phyloP scores from a whole-genome alignment of 2,113 vertebrate species.

The Pavo muticus region DNA sequence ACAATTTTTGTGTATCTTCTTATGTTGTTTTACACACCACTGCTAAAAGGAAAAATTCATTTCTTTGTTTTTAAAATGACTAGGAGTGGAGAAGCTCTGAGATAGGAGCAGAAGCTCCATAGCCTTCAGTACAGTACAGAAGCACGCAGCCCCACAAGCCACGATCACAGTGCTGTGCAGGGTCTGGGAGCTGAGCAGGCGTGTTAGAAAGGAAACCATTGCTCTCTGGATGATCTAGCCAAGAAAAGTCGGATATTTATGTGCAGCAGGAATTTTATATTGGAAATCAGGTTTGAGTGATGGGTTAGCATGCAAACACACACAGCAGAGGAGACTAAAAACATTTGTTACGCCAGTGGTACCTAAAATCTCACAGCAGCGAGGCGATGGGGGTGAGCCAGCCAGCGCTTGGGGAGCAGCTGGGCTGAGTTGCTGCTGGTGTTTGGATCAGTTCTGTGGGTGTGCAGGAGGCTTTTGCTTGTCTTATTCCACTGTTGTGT shows the following conservation, averaged over 20 bases:
- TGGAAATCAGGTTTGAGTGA: not conserved
- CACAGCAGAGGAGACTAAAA: not conserved
- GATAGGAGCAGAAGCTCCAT: not conserved
- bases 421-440: accelerated
- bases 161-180: accelerated
- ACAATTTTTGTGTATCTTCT: not conserved
- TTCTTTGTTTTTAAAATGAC: not conserved
- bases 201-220: not conserved
- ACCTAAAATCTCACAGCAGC: accelerated
- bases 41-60: not conserved
- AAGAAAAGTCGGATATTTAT: not conserved
- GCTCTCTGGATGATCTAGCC: not conserved
- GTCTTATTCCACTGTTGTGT: accelerated
- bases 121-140: not conserved
- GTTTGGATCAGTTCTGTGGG: accelerated
- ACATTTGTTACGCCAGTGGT: accelerated
- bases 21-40: not conserved
- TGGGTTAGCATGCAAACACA: accelerated
- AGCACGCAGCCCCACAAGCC: not conserved
- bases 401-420: accelerated
- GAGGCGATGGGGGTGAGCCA: not conserved
- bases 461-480: not conserved
- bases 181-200: not conserved
- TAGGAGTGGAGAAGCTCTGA: not conserved
- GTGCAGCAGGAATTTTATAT: not conserved